Evolutionary conservation across 1,140 invertebrate genomes (phyloP), one percentile per base, ranked within the genome.

Genomic region (Drosophila parabipectinata): DNA sequence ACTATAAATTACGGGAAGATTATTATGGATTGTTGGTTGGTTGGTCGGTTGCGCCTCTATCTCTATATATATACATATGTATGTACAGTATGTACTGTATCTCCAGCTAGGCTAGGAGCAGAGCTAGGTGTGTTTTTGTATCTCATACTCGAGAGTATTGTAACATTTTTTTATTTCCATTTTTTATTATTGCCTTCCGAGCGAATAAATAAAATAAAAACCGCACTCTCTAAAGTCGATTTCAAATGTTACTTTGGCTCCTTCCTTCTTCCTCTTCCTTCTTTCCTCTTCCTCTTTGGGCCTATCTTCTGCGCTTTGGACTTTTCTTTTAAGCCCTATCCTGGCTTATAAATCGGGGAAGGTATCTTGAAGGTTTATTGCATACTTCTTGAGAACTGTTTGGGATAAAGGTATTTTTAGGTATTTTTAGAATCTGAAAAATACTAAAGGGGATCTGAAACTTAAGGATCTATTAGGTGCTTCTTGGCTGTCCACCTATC

Each of bases 1-100:
- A 87, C 83, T 87, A 87, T 87, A 87, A 87, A 87, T 87, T 87
- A 87, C 83, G 83, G 79, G 84, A 87, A 87, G 83, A 87, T 87
- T 87, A 87, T 87, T 87, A 87, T 88, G 82, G 82, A 88, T 87
- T 87, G 82, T 73, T 87, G 73, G 18, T 18, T 18, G 18, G 18
- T 18, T 18, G 18, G 18, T 18, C 18, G 6, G n/a, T 4, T 14
- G 1, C n/a, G 52, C 51, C n/a, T 37, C 12, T 41, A 28, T 66
- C 61, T 58, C 24, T 44, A n/a, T 51, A 47, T 54, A 26, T 26
- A 1, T 18, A 18, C 18, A 18, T 18, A 18, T 18, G 18, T 18
- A 18, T 18, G 18, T 18, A 18, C 21, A 3, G 21, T 21, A 21
- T 21, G 21, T 21, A 21, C 26, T 28, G 5, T 28, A 28, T 28